Percentiles rank a stretch among this genome's conserved stretches.
Evolutionary conservation across 2,113 vertebrate genomes (phyloP).

Genomic region (Ornithorhynchus anatinus): DNA sequence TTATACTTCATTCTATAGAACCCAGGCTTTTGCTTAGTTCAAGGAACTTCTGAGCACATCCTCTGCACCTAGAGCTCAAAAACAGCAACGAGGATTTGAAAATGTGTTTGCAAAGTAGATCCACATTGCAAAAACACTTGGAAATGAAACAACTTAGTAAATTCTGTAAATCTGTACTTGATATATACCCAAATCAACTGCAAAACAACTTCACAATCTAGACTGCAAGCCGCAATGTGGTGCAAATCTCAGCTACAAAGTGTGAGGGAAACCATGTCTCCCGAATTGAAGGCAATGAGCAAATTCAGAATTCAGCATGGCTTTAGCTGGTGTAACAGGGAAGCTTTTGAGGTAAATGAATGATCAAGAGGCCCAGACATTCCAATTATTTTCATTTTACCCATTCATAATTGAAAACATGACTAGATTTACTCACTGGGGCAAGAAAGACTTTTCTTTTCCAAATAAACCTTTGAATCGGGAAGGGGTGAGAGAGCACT

Average conservation of each 20-base stretch:
- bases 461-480: neutral
- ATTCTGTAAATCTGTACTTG: neutral
- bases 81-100: neutral
- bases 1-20: neutral
- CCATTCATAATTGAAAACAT: neutral
- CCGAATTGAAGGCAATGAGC: fast-evolving
- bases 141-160: neutral
- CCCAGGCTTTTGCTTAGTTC: neutral
- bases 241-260: neutral
- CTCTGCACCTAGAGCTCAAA: neutral
- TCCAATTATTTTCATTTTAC: neutral
- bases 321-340: neutral
- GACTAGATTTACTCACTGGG: neutral
- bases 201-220: neutral
- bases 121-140: neutral
- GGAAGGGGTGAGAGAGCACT: constrained; percentile 3
- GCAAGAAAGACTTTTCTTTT: neutral
- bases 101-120: neutral
- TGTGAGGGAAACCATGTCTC: neutral
- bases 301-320: fast-evolving
- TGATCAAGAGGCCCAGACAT: neutral
- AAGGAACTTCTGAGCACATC: neutral
- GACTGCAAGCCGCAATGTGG: neutral
- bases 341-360: neutral
- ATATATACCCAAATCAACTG: neutral